Percentiles rank a stretch among this genome's conserved stretches.
These are phyloP conservation scores for Caenorhabditis briggsae DNA, from an alignment of 1,140 invertebrate genomes.

Conservation along the genomic window DNA sequence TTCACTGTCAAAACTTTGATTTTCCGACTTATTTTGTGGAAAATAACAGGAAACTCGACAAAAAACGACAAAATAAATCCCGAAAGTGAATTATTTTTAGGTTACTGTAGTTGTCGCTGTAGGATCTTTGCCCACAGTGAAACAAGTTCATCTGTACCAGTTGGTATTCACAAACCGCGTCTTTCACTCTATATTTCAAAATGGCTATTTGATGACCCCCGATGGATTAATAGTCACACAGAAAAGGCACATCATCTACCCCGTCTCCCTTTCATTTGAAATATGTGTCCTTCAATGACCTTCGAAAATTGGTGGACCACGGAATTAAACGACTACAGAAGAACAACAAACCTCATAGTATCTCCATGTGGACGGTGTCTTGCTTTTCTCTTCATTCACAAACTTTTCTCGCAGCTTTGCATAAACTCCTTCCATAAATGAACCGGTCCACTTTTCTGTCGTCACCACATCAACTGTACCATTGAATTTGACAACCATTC, in stretches of 20 bases:
- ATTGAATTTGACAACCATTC: neutral
- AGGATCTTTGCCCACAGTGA: too few relatives aligned
- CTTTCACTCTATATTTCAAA: neutral
- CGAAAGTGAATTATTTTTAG: too few relatives aligned
- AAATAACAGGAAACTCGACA: neutral
- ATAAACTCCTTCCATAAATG: neutral
- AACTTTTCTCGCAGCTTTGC: neutral
- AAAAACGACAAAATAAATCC: too few relatives aligned
- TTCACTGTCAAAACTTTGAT: too few relatives aligned
- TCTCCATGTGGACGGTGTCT: conserved; percentile 1
- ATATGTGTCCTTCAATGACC: too few relatives aligned
- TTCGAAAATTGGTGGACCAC: neutral
- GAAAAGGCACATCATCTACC: too few relatives aligned
- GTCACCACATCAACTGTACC: neutral
- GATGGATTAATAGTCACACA: neutral
- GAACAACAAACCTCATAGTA: neutral
- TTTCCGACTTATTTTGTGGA: too few relatives aligned
- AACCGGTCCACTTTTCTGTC: neutral
- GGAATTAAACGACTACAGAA: neutral
- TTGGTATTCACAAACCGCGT: too few relatives aligned
- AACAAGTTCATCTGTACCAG: too few relatives aligned
- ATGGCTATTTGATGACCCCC: conserved; percentile 1
- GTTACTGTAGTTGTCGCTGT: too few relatives aligned
- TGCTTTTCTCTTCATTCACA: neutral
- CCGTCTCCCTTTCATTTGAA: neutral